A percentile compares a stretch with the other conserved stretches of the same genome.
Evolutionary conservation across 64 coral and sea anemone genomes (phyloP).

Genomic region (Porites lutea): DNA sequence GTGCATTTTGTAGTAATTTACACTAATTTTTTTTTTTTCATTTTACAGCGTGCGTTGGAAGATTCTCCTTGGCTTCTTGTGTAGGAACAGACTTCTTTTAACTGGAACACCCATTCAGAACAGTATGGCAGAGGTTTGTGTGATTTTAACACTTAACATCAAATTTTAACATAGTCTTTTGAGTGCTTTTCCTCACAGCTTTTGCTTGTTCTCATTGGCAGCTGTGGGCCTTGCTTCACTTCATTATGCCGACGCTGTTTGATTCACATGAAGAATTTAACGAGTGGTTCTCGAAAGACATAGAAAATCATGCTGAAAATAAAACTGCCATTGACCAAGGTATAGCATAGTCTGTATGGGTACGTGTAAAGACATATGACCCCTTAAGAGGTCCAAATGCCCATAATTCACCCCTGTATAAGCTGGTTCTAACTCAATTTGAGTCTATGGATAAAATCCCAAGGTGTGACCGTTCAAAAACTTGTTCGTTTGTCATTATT

Average conservation of each 20-base stretch:
- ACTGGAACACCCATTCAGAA: constrained; percentile 98
- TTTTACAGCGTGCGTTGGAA: constrained; percentile 94
- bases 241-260: constrained; percentile 98
- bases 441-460: too few relatives aligned
- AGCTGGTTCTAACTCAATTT: too few relatives aligned
- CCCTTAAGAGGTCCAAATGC: too few relatives aligned
- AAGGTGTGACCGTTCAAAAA: too few relatives aligned
- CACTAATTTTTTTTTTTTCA: neutral
- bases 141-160: neutral
- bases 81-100: constrained; percentile 92
- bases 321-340: constrained; percentile 98
- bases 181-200: neutral
- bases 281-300: constrained; percentile 99
- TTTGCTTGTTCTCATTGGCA: constrained; percentile 32
- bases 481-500: too few relatives aligned
- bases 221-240: constrained; percentile 97
- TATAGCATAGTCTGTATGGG: constrained; percentile 22
- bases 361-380: neutral
- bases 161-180: neutral
- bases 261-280: constrained; percentile 98
- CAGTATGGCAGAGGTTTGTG: constrained; percentile 98
- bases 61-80: constrained; percentile 93
- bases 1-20: neutral
- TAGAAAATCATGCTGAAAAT: constrained; percentile 97
- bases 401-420: too few relatives aligned